A percentile compares a stretch with the other conserved stretches of the same genome.
Evolutionary conservation across 92 coral and sea anemone genomes (phyloP).

Genomic region (Pocillopora grandis): DNA sequence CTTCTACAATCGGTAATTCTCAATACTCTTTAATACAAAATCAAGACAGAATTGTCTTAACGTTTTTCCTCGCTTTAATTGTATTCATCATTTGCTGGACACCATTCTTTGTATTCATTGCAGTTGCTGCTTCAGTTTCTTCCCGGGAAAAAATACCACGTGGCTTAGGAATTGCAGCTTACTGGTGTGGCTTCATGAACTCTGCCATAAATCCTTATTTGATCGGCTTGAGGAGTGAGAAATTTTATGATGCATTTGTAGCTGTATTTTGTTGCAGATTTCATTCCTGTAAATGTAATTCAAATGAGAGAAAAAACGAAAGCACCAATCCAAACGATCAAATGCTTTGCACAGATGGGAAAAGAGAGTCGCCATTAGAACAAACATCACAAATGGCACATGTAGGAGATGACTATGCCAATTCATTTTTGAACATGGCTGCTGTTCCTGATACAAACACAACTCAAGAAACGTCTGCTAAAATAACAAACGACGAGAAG

Average conservation of each 20-base stretch:
- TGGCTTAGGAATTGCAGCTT: slow-evolving; percentile 84
- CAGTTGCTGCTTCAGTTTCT: slow-evolving; percentile 62
- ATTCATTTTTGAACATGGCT: background rate
- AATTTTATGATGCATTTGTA: slow-evolving; percentile 57
- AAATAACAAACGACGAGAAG: background rate
- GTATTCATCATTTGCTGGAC: slow-evolving; percentile 85
- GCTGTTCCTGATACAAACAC: background rate
- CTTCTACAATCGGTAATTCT: slow-evolving; percentile 45
- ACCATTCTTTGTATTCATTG: slow-evolving; percentile 75
- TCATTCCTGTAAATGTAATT: background rate
- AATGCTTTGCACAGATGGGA: slow-evolving; percentile 5
- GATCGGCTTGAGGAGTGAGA: slow-evolving; percentile 75
- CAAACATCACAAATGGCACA: background rate
- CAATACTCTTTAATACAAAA: slow-evolving; percentile 44
- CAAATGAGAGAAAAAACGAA: background rate
- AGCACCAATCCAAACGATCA: background rate
- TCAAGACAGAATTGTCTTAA: slow-evolving; percentile 61
- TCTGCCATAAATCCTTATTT: slow-evolving; percentile 83
- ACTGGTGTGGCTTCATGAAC: slow-evolving; percentile 82
- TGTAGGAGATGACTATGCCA: background rate
- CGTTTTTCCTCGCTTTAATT: slow-evolving; percentile 77
- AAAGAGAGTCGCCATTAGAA: background rate
- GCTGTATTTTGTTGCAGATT: slow-evolving; percentile 54
- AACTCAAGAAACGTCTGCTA: slow-evolving; percentile 11
- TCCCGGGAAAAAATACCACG: slow-evolving; percentile 62